A percentile compares a stretch with the other conserved stretches of the same genome.
These are phyloP conservation scores for Lepidurus packardi DNA, from an alignment of 1,140 invertebrate genomes.

Conservation along the genomic window DNA sequence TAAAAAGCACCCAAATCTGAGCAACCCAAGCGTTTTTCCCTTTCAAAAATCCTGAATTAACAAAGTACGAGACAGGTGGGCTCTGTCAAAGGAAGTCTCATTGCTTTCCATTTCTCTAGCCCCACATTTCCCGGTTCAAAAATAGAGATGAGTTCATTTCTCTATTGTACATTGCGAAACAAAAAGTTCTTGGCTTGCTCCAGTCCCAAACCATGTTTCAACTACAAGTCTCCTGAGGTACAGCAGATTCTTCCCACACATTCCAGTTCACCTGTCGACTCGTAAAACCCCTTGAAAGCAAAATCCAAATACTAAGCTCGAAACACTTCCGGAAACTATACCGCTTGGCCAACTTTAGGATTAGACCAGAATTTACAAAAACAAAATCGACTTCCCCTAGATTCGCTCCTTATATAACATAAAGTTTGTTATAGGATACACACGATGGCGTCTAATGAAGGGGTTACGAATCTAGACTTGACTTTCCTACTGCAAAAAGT, in stretches of 20 bases:
- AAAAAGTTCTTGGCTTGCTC: background rate
- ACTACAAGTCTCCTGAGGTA: too few relatives aligned
- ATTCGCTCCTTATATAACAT: too few relatives aligned
- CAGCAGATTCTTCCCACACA: background rate
- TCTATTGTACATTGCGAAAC: background rate
- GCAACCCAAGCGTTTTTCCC: background rate
- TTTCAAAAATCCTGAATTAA: background rate
- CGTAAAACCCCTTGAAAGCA: background rate
- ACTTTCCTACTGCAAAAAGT: background rate
- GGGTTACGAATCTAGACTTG: too few relatives aligned
- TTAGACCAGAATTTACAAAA: too few relatives aligned
- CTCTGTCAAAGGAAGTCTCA: background rate
- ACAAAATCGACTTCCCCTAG: too few relatives aligned
- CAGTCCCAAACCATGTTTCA: background rate
- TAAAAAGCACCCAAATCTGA: background rate
- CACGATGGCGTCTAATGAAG: too few relatives aligned
- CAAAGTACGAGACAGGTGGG: background rate
- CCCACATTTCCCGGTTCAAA: background rate
- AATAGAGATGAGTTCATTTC: constrained; percentile 19
- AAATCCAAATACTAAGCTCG: background rate
- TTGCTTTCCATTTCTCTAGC: background rate
- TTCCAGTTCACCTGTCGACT: constrained; percentile 12
- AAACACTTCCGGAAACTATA: background rate
- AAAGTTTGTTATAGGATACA: too few relatives aligned
- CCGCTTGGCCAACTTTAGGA: too few relatives aligned